A percentile compares a stretch with the other conserved stretches of the same genome.
phyloP scores from a whole-genome alignment of 2,797 vertebrate genomes.

The Cryptoprocta ferox region DNA sequence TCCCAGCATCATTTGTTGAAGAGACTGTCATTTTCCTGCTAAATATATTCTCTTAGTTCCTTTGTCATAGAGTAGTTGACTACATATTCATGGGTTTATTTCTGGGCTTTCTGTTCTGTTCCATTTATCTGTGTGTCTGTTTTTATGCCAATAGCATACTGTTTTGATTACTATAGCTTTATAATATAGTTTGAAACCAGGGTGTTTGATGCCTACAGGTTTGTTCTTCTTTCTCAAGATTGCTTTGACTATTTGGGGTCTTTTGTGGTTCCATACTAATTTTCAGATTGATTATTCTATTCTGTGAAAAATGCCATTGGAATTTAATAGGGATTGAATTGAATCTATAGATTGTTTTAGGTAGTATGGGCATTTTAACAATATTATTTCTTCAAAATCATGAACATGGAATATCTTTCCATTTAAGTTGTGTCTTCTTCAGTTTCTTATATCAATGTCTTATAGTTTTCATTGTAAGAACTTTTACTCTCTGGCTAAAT shows the following conservation, averaged over 20 bases:
- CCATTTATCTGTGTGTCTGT: background rate
- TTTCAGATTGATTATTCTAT: background rate
- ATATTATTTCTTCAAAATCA: background rate
- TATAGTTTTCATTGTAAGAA: background rate
- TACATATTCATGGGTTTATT: background rate
- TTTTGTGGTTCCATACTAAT: background rate
- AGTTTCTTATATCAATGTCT: background rate
- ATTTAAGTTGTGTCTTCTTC: background rate
- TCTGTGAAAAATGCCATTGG: background rate
- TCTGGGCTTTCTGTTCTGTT: background rate
- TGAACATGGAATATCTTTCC: background rate
- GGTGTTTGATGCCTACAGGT: background rate
- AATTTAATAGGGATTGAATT: background rate
- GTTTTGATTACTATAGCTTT: background rate
- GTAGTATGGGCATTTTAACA: background rate
- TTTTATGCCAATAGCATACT: background rate
- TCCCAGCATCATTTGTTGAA: background rate
- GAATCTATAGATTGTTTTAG: background rate
- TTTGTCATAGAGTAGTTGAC: background rate
- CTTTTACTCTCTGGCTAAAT: background rate
- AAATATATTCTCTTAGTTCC: background rate
- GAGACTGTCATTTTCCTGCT: background rate
- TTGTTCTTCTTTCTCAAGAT: background rate
- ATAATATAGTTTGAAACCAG: background rate
- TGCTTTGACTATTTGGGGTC: background rate